Base-by-base conservation (phyloP, 2,888 invertebrate genomes). In the Campoplex nolae region DNA sequence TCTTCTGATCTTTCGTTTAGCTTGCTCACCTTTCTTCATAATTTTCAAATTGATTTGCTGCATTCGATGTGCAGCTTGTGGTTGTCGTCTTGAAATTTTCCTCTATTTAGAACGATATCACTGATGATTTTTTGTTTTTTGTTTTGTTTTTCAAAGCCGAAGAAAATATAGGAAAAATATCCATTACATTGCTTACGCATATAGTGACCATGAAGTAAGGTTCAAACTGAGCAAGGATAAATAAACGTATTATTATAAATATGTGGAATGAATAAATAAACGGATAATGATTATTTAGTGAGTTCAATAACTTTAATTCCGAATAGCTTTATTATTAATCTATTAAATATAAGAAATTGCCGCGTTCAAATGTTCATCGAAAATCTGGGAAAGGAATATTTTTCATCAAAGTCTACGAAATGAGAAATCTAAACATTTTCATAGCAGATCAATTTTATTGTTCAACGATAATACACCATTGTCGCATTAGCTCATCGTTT, bases 391-490 rank as follows among this genome's bases (percentile, higher is more conserved):
- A 28, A 38, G 28, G 48, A n/a, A 32, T 51, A 2, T 54, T 54
- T 28, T 13, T 9, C 32, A 62, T 42, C 32, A 18, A 45, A 28
- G 18, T 11, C 32, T n/a, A 16, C 3, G 28, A 18, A 38, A 23
- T 23, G 23, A 38, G 18, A 54, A 42, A 68, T 16, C 68, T n/a
- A 18, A 3, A 11, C 54, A 16, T n/a, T 35, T 54, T 23, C 56
- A n/a, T 38, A 4, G 16, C 42, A 23, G 68, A 56, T 62, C n/a
- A 45, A 62, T 68, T 42, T 78, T 78, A 23, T 23, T 78, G 68
- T 78, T 78, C 78, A 78, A 78, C 68, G 18, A 68, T 68, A 28
- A 42, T 78, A 78, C 77, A 78, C 54, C 68, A 58, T 73, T 42
- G 45, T 13, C 1, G 45, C 42, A 13, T 45, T 45, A 9, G 7